These are phyloP conservation scores for Heliconius hewitsoni DNA, from an alignment of 1,140 invertebrate genomes.

Conservation along the genomic window DNA sequence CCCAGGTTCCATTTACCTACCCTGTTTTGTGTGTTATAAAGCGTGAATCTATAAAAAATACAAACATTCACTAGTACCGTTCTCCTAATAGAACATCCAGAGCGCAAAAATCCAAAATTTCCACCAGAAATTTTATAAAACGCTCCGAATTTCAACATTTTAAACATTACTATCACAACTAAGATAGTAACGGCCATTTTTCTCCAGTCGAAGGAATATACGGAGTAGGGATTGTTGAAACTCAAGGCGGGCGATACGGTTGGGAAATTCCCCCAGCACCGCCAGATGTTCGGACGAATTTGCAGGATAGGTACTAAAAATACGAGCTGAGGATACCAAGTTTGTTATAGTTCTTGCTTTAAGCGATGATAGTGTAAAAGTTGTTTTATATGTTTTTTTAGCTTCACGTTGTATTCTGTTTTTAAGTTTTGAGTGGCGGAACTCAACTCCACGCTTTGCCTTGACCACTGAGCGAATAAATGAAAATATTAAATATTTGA, in stretches of 20 bases:
- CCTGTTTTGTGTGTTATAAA: too few species aligned
- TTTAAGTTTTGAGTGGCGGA: too few species aligned
- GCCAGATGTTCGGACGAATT: slow-evolving; percentile 5
- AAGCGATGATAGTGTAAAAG: not conserved
- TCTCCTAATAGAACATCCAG: not conserved
- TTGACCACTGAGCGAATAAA: too few species aligned
- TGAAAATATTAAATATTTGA: too few species aligned
- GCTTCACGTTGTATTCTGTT: too few species aligned
- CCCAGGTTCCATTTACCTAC: too few species aligned
- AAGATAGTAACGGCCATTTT: slow-evolving; percentile 14
- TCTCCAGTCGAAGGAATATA: not conserved
- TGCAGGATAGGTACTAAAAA: not conserved
- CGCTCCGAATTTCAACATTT: not conserved
- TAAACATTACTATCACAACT: slow-evolving; percentile 7
- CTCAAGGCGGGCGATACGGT: slow-evolving; percentile 8
- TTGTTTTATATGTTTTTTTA: not conserved
- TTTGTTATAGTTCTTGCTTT: not conserved
- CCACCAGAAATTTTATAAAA: not conserved
- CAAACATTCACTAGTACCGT: too few species aligned
- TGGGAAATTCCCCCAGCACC: slow-evolving; percentile 6
- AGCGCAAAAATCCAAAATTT: not conserved
- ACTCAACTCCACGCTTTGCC: too few species aligned
- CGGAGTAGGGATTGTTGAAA: slow-evolving; percentile 7
- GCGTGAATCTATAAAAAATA: too few species aligned
- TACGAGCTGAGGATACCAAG: not conserved